Evolutionary conservation across 2,888 invertebrate species (phyloP).

Genomic region (Habrosyne pyritoides): DNA sequence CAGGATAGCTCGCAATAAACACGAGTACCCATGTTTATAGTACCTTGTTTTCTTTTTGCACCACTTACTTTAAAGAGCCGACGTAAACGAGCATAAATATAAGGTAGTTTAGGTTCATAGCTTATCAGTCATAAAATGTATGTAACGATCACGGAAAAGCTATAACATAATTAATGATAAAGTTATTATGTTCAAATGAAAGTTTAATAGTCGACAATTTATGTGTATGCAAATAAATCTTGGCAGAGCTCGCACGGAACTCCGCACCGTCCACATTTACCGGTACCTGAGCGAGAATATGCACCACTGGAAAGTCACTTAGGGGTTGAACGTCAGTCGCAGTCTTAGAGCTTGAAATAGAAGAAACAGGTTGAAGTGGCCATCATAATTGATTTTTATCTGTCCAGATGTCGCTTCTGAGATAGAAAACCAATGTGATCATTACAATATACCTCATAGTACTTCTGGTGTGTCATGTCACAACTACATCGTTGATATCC

Average conservation of each 20-base stretch:
- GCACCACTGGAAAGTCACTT: conserved; percentile 19
- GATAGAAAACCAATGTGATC: too few species aligned
- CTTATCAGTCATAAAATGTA: neutral
- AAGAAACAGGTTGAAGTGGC: neutral
- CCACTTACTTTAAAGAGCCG: neutral
- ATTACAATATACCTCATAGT: too few species aligned
- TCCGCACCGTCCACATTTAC: conserved; percentile 24
- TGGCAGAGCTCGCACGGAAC: neutral
- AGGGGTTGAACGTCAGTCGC: conserved; percentile 35
- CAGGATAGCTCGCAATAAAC: neutral
- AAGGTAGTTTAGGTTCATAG: neutral
- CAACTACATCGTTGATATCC: neutral
- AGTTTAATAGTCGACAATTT: neutral
- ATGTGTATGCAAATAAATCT: neutral
- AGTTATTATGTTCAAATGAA: neutral
- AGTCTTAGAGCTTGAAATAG: neutral
- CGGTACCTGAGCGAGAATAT: conserved; percentile 17
- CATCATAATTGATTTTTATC: neutral
- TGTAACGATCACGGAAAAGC: neutral
- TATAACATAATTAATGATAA: neutral
- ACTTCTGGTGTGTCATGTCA: too few species aligned
- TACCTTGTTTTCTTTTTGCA: neutral
- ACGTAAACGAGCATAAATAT: neutral
- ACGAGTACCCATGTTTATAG: neutral
- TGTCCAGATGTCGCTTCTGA: too few species aligned